Evolutionary conservation across 2,113 vertebrate genomes (phyloP).

Genomic region (Empidonax alnorum): DNA sequence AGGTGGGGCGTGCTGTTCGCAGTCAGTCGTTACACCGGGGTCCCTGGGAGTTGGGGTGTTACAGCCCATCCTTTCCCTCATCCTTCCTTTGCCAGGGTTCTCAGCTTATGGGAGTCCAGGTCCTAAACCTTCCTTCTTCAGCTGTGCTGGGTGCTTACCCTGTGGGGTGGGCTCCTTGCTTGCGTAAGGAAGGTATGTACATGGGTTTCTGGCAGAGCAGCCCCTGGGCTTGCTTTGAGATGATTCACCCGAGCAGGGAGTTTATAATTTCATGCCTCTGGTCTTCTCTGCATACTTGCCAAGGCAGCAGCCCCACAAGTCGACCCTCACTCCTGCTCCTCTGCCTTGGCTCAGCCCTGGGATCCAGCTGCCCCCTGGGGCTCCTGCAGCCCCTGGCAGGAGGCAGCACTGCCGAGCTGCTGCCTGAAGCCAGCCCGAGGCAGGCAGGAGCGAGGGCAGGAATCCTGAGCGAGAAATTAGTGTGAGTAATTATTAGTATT

Average conservation of each 20-base stretch:
- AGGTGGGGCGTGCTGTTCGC: accelerated
- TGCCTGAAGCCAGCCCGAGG: neutral
- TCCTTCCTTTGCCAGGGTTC: neutral
- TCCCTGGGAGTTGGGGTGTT: accelerated
- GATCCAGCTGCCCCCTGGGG: neutral
- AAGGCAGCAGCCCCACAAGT: neutral
- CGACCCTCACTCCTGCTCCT: neutral
- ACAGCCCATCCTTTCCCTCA: neutral
- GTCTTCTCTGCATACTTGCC: neutral
- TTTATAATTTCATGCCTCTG: neutral
- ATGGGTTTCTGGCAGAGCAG: neutral
- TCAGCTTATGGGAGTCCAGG: neutral
- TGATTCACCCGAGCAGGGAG: neutral
- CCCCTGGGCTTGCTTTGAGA: neutral
- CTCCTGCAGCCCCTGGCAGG: neutral
- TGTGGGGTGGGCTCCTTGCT: accelerated
- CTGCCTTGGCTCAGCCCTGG: accelerated
- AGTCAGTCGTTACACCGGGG: accelerated
- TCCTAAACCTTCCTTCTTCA: neutral
- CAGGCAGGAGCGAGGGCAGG: conserved; percentile 6
- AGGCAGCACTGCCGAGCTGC: accelerated
- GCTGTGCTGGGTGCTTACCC: neutral
- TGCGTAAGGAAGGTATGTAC: neutral
- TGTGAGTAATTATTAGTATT: conserved; percentile 72
- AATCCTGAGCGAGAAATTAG: conserved; percentile 71